Evolutionary conservation across 2,797 vertebrate genomes (phyloP).

Genomic region (Peromyscus eremicus): DNA sequence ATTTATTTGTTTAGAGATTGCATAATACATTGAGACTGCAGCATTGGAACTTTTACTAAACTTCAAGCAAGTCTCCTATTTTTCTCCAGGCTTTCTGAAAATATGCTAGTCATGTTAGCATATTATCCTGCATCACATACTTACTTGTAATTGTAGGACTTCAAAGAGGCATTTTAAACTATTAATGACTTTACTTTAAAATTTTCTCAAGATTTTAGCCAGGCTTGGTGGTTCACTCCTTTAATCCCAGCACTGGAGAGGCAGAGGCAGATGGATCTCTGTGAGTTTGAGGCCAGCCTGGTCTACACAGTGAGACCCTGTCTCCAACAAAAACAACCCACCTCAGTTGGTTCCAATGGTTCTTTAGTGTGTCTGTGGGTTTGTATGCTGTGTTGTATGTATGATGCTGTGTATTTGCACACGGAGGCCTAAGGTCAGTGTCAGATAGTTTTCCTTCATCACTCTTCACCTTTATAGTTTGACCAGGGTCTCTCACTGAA

Average conservation of each 20-base stretch:
- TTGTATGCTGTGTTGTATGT: background rate
- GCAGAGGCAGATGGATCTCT: background rate
- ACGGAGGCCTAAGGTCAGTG: background rate
- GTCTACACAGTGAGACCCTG: background rate
- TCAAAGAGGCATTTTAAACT: constrained; percentile 19
- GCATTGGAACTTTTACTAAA: constrained; percentile 14
- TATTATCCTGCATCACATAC: background rate
- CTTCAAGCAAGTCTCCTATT: background rate
- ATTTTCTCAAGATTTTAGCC: background rate
- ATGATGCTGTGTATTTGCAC: background rate
- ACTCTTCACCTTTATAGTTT: background rate
- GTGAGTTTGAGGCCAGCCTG: too few species aligned
- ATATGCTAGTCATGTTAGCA: background rate
- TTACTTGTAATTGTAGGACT: background rate
- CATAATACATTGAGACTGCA: background rate
- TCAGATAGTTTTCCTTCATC: background rate
- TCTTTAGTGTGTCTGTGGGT: background rate
- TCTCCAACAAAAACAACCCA: background rate
- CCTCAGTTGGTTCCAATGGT: background rate
- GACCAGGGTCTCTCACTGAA: background rate
- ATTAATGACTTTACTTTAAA: background rate
- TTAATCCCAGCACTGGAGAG: background rate
- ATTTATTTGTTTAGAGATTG: constrained; percentile 36
- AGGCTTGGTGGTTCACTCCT: background rate
- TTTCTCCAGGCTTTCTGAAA: background rate